phyloP scores from a whole-genome alignment of 2,113 vertebrate species.

The Dendrocopos noguchii region DNA sequence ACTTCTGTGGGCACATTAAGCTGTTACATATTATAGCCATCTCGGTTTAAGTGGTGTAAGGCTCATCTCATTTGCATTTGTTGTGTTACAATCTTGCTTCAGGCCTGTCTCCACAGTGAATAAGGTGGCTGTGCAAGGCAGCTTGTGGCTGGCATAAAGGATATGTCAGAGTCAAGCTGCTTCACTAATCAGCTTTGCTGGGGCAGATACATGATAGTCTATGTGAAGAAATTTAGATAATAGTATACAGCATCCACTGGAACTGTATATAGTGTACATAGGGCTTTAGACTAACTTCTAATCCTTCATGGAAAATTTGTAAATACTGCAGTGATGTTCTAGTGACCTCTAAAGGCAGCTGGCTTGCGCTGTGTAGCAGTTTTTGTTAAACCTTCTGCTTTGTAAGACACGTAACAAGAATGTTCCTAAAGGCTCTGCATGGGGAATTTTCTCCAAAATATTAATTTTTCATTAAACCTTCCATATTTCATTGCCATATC shows the following conservation, averaged over 20 bases:
- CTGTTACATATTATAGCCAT: conserved; percentile 78
- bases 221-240: conserved; percentile 87
- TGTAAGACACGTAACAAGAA: background rate
- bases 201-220: conserved; percentile 76
- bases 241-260: conserved; percentile 64
- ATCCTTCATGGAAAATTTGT: conserved; percentile 76
- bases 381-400: conserved; percentile 49
- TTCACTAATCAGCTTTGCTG: conserved; percentile 85
- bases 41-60: conserved; percentile 83
- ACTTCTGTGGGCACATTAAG: conserved; percentile 63
- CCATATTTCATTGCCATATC: background rate
- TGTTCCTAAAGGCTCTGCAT: background rate
- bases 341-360: conserved; percentile 98
- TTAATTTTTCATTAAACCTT: background rate
- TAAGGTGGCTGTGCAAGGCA: conserved; percentile 79
- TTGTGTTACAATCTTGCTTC: conserved; percentile 80
- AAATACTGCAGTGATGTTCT: conserved; percentile 87
- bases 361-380: conserved; percentile 35
- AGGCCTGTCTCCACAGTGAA: conserved; percentile 84
- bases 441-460: background rate
- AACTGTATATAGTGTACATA: conserved; percentile 61
- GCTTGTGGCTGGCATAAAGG: conserved; percentile 80
- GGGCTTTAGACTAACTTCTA: conserved; percentile 70
- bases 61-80: conserved; percentile 87
- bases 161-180: conserved; percentile 84